These are phyloP conservation scores for Anthoptus insignis DNA, from an alignment of 2,888 invertebrate species.

Conservation along the genomic window DNA sequence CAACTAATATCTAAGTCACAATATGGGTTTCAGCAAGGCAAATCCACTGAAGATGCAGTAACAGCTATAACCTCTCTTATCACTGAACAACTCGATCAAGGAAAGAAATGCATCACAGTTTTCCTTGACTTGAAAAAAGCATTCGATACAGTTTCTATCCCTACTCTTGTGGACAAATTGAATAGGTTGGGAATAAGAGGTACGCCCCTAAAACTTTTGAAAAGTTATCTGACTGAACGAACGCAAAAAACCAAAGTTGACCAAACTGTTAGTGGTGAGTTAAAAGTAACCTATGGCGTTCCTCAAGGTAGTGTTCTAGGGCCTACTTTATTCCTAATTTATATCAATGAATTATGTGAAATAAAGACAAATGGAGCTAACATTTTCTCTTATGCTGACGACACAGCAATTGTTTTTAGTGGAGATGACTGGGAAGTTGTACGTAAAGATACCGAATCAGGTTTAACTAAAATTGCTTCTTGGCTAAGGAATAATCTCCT, in stretches of 20 bases:
- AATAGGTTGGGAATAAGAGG: neutral
- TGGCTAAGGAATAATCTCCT: neutral
- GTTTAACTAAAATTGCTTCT: neutral
- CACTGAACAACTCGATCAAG: neutral
- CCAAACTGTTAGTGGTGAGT: neutral
- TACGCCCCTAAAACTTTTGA: neutral
- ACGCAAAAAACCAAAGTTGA: neutral
- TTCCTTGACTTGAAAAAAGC: neutral
- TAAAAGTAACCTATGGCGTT: neutral
- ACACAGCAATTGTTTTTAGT: neutral
- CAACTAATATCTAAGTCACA: neutral
- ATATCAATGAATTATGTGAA: neutral
- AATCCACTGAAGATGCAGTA: neutral
- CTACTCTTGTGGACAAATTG: neutral
- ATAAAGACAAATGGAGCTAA: neutral
- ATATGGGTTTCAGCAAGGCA: neutral
- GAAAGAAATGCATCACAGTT: neutral
- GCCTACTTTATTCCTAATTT: neutral
- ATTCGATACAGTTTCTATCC: too few species aligned
- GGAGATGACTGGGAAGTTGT: neutral
- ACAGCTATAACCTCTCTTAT: neutral
- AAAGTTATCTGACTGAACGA: neutral
- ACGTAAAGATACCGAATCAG: neutral
- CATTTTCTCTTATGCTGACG: neutral
- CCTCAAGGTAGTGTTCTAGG: neutral